phyloP scores from a whole-genome alignment of 2,888 invertebrate genomes.

The Agrochola lychnidis region DNA sequence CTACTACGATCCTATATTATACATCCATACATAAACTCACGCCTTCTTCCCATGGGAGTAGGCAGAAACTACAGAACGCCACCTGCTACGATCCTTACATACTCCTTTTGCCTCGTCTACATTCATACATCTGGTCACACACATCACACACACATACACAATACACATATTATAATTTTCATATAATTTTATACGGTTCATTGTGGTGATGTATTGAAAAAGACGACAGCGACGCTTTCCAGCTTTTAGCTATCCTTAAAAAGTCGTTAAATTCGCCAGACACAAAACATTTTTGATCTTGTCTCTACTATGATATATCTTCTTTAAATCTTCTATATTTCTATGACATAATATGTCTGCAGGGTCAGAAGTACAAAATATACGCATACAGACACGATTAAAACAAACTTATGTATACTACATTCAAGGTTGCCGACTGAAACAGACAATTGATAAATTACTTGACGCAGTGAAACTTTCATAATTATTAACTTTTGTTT shows the following conservation, averaged over 20 bases:
- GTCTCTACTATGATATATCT: too few relatives aligned
- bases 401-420: constrained; percentile 17
- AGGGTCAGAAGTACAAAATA: constrained; percentile 21
- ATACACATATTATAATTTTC: too few relatives aligned
- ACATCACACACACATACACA: too few relatives aligned
- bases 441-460: constrained; percentile 66
- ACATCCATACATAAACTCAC: too few relatives aligned
- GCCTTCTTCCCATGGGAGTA: too few relatives aligned
- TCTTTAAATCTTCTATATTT: not conserved
- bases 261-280: not conserved
- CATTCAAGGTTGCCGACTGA: constrained; percentile 27
- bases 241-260: not conserved
- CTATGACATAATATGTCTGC: constrained; percentile 3
- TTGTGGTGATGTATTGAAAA: not conserved
- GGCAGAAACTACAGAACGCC: too few relatives aligned
- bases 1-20: not conserved
- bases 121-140: too few relatives aligned
- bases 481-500: constrained; percentile 57
- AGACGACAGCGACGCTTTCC: not conserved
- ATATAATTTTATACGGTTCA: not conserved
- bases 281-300: not conserved
- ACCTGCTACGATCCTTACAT: too few relatives aligned
- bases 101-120: too few relatives aligned
- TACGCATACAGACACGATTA: constrained; percentile 13
- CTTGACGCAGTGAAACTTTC: constrained; percentile 65